phyloP scores from a whole-genome alignment of 2,797 vertebrate species.

The Sebastes trivittatus region DNA sequence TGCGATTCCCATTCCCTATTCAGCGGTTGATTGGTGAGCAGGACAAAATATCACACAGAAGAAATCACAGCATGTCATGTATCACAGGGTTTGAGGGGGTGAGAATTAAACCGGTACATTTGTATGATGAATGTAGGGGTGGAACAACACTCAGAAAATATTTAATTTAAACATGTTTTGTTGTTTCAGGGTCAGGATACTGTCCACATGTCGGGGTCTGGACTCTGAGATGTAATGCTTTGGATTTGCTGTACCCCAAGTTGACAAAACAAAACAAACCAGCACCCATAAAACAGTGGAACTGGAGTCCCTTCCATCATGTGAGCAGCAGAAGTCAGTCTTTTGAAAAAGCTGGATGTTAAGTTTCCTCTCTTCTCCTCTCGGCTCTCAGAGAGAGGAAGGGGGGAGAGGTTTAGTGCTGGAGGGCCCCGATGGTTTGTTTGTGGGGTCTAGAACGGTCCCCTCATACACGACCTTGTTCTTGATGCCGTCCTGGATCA shows the following conservation, averaged over 20 bases:
- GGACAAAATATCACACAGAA: background rate
- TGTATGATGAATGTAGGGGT: background rate
- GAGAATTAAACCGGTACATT: background rate
- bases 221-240: background rate
- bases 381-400: background rate
- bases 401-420: background rate
- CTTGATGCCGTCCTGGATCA: conserved; percentile 77
- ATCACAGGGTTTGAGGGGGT: background rate
- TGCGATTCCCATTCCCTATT: no score
- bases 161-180: background rate
- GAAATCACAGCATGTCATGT: background rate
- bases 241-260: background rate
- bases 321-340: background rate
- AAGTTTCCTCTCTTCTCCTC: background rate
- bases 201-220: background rate
- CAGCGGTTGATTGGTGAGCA: no score
- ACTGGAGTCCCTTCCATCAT: background rate
- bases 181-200: background rate
- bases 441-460: conserved; percentile 68
- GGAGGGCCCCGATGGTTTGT: conserved; percentile 34
- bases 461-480: conserved; percentile 83
- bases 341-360: background rate
- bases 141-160: background rate
- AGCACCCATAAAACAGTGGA: background rate
- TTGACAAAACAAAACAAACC: background rate